Base-by-base conservation (phyloP, 2,888 invertebrate genomes). In the Diaperis boleti region DNA sequence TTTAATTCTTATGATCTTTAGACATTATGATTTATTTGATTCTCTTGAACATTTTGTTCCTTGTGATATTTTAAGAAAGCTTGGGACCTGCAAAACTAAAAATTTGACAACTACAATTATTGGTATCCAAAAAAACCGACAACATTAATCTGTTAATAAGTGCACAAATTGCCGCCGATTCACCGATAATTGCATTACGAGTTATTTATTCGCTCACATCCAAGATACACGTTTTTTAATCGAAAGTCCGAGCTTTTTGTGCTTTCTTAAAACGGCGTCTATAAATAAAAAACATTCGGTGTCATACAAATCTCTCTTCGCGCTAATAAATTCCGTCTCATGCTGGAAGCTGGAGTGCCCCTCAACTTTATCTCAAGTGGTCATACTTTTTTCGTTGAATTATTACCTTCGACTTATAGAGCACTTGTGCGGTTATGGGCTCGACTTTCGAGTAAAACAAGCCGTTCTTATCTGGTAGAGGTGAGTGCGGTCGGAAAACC, bases 321-420 rank as follows among this genome's bases (percentile, higher is more conserved):
- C 22, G 3, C 0, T 14, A 11, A 39, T 59, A 59, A 59, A 47
- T 49, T 29, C 29, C 20, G 15, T 57, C 35, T 35, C 35, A 49
- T 59, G 44, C 31, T 42, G 33, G 56, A 35, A 41, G 31, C 59
- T 41, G 14, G 26, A 59, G 49, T 59, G 49, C 59, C 59, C 59
- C 35, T 59, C 44, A 39, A 37, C 37, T 55, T 42, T 49, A 59
- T 49, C 59, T 59, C 59, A 59, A 59, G 59, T 59, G 59, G 59
- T 59, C 59, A 49, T 59, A 59, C 59, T 59, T 59, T 47, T 26
- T 59, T 59, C 47, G 44, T 39, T 59, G 18, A 56, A 56, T 56
- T 56, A 56, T 56, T 42, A 56, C 33, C 44, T n/a, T n/a, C 56
- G 47, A 29, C 15, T 47, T 57, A 35, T 47, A 47, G 47, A 29